Evolutionary conservation across 2,797 vertebrate species (phyloP), one percentile per base, ranked within the genome.

Genomic region (Lutjanus argentimaculatus): DNA sequence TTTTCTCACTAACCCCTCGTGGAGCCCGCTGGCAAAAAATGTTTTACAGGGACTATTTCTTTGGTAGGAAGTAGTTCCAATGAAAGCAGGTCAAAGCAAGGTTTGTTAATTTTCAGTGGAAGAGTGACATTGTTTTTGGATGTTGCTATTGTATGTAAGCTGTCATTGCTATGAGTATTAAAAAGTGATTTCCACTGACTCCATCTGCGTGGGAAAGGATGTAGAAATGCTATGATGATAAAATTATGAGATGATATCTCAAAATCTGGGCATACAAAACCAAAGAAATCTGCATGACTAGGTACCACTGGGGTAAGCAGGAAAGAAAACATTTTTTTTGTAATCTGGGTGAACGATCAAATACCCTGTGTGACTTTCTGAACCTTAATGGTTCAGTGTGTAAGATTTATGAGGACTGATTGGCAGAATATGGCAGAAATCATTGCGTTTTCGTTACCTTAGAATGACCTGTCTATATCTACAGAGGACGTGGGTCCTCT

Each of bases 61-160:
- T 63, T 8, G 0, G 11, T 30, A 40, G n/a, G 45, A 75, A 22
- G 48, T 55, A 53, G 49, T 51, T 82, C 19, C 55, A 73, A 52
- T 58, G 58, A 79, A 77, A 80, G 48, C 49, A 16, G 45, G 19
- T 78, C 48, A 73, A 46, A 10, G 64, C 36, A 22, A 40, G 63
- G 63, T 45, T 57, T 58, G 74, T 43, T 63, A 30, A 45, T 67
- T 22, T 48, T 25, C 36, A 36, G 30, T 15, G 11, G 3, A 46
- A 55, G 30, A 63, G 30, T 40, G 48, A 61, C 7, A 53, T 7
- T 22, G 42, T 80, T 62, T 64, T 49, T 76, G 25, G 40, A 53
- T 57, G 42, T 30, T 14, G 6, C 17, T 53, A 36, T 36, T 36
- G 30, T 36, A 36, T 36, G 30, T 36, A 36, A 36, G 30, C 4